Evolutionary conservation across 1,140 invertebrate species (phyloP).

Genomic region (Notospermus geniculatus): DNA sequence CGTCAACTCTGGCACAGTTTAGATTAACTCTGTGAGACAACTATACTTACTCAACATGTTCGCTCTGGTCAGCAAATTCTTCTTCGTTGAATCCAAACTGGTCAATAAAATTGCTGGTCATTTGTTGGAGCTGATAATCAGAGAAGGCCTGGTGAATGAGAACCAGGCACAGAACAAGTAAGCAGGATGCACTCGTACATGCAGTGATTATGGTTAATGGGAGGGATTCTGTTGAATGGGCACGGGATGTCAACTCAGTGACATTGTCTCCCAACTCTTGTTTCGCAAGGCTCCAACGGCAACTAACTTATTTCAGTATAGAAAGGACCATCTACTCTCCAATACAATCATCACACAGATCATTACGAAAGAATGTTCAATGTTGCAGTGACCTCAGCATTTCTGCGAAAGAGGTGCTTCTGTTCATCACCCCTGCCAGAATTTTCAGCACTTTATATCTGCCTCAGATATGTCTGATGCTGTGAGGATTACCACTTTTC

Average conservation of each 20-base stretch:
- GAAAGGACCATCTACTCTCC: too few species aligned
- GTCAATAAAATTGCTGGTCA: conserved; percentile 64
- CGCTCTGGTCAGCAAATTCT: conserved; percentile 67
- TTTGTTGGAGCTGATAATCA: conserved; percentile 64
- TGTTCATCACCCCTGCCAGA: too few species aligned
- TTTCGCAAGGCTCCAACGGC: neutral
- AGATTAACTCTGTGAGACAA: too few species aligned
- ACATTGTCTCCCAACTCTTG: neutral
- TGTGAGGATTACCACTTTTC: too few species aligned
- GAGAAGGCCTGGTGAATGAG: conserved; percentile 59
- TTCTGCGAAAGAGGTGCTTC: too few species aligned
- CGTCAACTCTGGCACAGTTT: too few species aligned
- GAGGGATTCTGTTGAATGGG: neutral
- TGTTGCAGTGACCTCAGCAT: too few species aligned
- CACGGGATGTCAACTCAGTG: neutral
- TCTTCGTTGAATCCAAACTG: conserved; percentile 68
- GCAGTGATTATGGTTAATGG: conserved; percentile 17
- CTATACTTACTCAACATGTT: conserved; percentile 60
- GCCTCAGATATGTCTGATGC: too few species aligned
- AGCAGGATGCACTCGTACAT: neutral
- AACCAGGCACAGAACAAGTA: conserved; percentile 9
- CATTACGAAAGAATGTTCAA: too few species aligned
- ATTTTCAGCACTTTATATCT: too few species aligned
- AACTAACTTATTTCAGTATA: too few species aligned
- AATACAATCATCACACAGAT: too few species aligned